phyloP scores from a whole-genome alignment of 2,797 vertebrate genomes.

The Hemibagrus guttatus region DNA sequence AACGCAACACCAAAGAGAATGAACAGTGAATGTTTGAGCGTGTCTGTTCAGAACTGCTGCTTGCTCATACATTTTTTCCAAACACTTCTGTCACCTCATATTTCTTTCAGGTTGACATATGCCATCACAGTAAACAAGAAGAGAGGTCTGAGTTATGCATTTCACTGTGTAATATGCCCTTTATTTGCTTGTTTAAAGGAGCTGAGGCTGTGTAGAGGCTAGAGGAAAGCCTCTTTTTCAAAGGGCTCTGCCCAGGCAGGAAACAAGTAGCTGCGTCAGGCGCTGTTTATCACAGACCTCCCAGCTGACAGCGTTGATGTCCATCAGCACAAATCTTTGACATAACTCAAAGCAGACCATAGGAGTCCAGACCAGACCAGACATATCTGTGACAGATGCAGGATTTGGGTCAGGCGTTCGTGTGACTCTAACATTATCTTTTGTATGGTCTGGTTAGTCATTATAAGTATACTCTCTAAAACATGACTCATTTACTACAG shows the following conservation, averaged over 20 bases:
- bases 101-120: slow-evolving; percentile 23
- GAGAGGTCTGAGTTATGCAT: slow-evolving; percentile 26
- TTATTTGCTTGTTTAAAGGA: slow-evolving; percentile 38
- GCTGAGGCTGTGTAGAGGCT: slow-evolving; percentile 11
- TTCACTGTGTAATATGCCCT: slow-evolving; percentile 37
- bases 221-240: slow-evolving; percentile 43
- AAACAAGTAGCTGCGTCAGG: slow-evolving; percentile 41
- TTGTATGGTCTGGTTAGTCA: slow-evolving; percentile 57
- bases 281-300: slow-evolving; percentile 53
- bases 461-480: slow-evolving; percentile 16
- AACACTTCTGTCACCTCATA: slow-evolving; percentile 29
- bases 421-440: slow-evolving; percentile 54
- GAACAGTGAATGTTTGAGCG: slow-evolving; percentile 28
- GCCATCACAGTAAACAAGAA: slow-evolving; percentile 26
- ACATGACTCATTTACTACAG: slow-evolving; percentile 68
- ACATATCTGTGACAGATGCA: slow-evolving; percentile 47
- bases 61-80: slow-evolving; percentile 17
- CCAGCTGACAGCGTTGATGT: slow-evolving; percentile 52
- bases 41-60: slow-evolving; percentile 26
- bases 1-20: slow-evolving; percentile 29
- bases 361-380: slow-evolving; percentile 30
- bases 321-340: slow-evolving; percentile 44
- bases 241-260: slow-evolving; percentile 8
- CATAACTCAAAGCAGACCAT: slow-evolving; percentile 47
- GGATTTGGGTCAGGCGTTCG: slow-evolving; percentile 40